These are phyloP conservation scores for Drosophila erecta DNA, from an alignment of 1,140 invertebrate species.

Conservation along the genomic window DNA sequence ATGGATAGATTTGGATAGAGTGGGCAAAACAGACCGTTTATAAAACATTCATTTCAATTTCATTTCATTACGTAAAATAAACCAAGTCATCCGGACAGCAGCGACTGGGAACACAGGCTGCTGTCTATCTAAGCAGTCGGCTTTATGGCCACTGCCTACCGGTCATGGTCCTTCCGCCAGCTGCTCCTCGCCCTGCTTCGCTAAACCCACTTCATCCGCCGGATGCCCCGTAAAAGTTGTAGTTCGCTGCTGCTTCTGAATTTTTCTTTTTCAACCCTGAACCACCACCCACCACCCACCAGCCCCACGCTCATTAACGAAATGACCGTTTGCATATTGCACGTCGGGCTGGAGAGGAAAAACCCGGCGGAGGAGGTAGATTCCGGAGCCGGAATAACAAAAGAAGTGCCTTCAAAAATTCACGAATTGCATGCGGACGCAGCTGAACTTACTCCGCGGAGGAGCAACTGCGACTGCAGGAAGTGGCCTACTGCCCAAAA, in stretches of 20 bases:
- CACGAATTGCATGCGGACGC: slow-evolving; percentile 70
- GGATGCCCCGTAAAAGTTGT: slow-evolving; percentile 77
- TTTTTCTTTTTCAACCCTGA: neutral
- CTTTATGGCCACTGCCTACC: slow-evolving; percentile 38
- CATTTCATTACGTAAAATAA: slow-evolving; percentile 83
- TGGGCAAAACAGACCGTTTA: slow-evolving; percentile 40
- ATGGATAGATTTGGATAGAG: neutral
- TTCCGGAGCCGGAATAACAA: slow-evolving; percentile 43
- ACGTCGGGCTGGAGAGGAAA: slow-evolving; percentile 17
- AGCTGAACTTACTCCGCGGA: slow-evolving; percentile 35
- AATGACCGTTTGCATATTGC: slow-evolving; percentile 83
- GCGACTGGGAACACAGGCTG: slow-evolving; percentile 21
- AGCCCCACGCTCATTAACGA: slow-evolving; percentile 76
- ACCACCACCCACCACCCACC: neutral
- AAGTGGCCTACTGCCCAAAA: slow-evolving; percentile 71
- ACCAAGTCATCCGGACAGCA: slow-evolving; percentile 67
- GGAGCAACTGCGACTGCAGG: slow-evolving; percentile 33
- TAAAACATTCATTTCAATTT: slow-evolving; percentile 84
- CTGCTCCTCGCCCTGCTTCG: neutral
- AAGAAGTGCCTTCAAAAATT: slow-evolving; percentile 77
- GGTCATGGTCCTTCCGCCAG: slow-evolving; percentile 25
- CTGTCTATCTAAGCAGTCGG: slow-evolving; percentile 62
- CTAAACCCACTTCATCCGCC: slow-evolving; percentile 52
- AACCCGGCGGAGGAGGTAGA: neutral
- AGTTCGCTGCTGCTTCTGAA: slow-evolving; percentile 24